phyloP scores from a whole-genome alignment of 2,113 vertebrate genomes.

The Microtus richardsoni region DNA sequence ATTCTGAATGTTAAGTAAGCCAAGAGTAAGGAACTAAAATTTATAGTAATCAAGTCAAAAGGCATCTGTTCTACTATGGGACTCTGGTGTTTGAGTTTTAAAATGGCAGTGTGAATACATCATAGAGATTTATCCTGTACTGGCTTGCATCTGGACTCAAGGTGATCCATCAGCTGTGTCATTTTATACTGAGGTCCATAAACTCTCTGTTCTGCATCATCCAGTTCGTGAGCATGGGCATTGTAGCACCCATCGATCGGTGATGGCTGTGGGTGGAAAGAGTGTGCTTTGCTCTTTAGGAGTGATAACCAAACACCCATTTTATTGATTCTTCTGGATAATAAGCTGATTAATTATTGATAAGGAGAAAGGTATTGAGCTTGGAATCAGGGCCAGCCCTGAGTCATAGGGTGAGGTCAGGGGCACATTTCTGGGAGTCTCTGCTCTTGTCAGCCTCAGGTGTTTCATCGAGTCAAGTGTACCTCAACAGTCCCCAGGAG shows the following conservation, averaged over 20 bases:
- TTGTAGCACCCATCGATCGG: background rate
- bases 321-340: background rate
- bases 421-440: background rate
- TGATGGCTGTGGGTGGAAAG: background rate
- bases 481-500: background rate
- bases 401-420: background rate
- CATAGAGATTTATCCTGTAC: slow-evolving; percentile 62
- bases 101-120: slow-evolving; percentile 65
- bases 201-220: background rate
- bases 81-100: slow-evolving; percentile 62
- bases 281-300: background rate
- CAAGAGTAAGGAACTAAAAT: slow-evolving; percentile 32
- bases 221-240: background rate
- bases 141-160: slow-evolving; percentile 49
- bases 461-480: background rate
- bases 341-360: background rate
- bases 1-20: slow-evolving; percentile 65
- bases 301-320: background rate
- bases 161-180: slow-evolving; percentile 59
- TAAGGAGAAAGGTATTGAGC: background rate
- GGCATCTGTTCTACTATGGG: slow-evolving; percentile 22
- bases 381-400: background rate
- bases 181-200: slow-evolving; percentile 59
- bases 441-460: background rate
- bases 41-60: slow-evolving; percentile 55